Percentiles rank a stretch among this genome's conserved stretches.
Conservation (phyloP, 2,888 invertebrate species). For the Lasius platythorax region DNA sequence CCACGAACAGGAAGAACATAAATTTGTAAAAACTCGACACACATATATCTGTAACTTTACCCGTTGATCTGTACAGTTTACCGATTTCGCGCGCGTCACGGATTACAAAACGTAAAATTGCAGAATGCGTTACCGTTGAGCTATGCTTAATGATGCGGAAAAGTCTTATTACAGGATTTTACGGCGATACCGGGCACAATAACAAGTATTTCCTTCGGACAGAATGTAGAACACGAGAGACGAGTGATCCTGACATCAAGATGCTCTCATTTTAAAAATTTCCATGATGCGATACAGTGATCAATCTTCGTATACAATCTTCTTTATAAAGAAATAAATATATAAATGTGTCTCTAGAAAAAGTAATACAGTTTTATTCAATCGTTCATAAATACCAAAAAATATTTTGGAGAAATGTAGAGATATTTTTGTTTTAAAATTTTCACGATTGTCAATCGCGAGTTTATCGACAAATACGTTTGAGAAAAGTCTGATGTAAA, state of each 20-base stretch:
- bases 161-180: slow-evolving; percentile 26
- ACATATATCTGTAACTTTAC: neutral
- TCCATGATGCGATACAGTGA: neutral
- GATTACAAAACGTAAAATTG: slow-evolving; percentile 46
- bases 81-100: slow-evolving; percentile 29
- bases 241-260: neutral
- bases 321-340: neutral
- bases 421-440: neutral
- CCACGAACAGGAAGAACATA: neutral
- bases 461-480: neutral
- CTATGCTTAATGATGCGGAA: slow-evolving; percentile 30
- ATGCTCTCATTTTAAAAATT: neutral
- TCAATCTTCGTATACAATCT: neutral
- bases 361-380: neutral
- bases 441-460: neutral
- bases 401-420: neutral
- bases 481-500: slow-evolving; percentile 4
- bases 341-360: neutral
- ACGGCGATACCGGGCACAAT: neutral
- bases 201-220: neutral
- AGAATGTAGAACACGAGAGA: neutral
- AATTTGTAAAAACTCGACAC: slow-evolving; percentile 10
- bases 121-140: slow-evolving; percentile 23
- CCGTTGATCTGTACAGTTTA: slow-evolving; percentile 22
- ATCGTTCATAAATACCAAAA: neutral